These are phyloP conservation scores for Charina bottae DNA, from an alignment of 2,113 vertebrate genomes.

Conservation along the genomic window DNA sequence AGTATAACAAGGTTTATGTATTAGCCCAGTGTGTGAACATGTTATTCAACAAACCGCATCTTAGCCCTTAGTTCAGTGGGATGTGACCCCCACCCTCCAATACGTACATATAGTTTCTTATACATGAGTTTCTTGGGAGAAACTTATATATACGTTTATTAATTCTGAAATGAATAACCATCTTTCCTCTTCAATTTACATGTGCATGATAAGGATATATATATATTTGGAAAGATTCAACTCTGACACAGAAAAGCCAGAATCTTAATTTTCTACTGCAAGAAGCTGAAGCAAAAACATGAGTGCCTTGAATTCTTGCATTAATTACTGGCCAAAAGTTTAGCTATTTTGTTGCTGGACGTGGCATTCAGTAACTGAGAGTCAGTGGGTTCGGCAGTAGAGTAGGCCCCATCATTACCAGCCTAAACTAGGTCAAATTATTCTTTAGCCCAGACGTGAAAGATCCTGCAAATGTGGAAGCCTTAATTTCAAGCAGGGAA, in stretches of 20 bases:
- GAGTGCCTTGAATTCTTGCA: not conserved
- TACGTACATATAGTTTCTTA: not conserved
- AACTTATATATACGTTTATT: not conserved
- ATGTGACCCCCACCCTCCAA: not conserved
- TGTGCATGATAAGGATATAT: not conserved
- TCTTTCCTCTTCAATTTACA: not conserved
- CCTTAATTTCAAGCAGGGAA: not conserved
- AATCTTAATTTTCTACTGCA: slow-evolving; percentile 9
- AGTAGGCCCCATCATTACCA: not conserved
- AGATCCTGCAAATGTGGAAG: not conserved
- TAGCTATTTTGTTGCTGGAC: not conserved
- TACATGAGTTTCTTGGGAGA: not conserved
- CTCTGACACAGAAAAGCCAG: not conserved
- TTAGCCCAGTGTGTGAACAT: not conserved
- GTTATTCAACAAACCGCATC: not conserved
- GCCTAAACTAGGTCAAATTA: not conserved
- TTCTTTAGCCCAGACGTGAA: not conserved
- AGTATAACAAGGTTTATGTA: not conserved
- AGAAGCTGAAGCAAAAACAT: not conserved
- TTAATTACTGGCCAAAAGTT: not conserved
- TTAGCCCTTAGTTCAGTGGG: not conserved
- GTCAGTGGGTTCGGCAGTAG: not conserved
- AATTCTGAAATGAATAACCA: not conserved
- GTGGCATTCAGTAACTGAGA: not conserved
- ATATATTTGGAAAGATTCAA: not conserved